Evolutionary conservation across 2,113 vertebrate genomes (phyloP).

Genomic region (Hippopotamus amphibius): DNA sequence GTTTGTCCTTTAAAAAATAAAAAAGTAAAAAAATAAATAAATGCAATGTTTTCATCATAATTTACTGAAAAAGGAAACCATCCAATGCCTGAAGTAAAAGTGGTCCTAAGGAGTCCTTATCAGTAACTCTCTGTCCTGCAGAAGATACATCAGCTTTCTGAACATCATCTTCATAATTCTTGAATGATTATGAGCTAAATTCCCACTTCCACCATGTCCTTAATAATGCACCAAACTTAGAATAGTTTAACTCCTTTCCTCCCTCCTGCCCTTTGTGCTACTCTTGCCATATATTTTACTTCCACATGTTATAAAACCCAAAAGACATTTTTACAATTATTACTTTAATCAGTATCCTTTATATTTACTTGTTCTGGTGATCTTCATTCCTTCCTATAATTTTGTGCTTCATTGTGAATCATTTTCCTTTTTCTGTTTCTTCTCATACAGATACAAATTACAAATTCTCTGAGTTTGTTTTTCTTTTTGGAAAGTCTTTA

Average conservation of each 20-base stretch:
- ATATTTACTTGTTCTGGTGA: not conserved
- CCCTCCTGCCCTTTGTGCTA: not conserved
- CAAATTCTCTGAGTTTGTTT: not conserved
- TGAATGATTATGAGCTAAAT: not conserved
- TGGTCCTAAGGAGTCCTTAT: constrained; percentile 96
- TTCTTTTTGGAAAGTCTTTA: constrained; percentile 5
- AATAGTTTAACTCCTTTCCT: not conserved
- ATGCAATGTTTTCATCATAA: constrained; percentile 96
- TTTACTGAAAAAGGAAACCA: constrained; percentile 97
- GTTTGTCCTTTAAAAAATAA: too few species aligned
- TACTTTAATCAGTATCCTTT: not conserved
- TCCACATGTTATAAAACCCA: not conserved
- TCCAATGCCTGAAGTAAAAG: constrained; percentile 96
- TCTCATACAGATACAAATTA: not conserved
- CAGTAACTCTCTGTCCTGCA: constrained; percentile 95
- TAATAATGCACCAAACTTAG: not conserved
- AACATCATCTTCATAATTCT: constrained; percentile 92
- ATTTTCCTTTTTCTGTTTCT: constrained; percentile 33
- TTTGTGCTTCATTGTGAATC: not conserved
- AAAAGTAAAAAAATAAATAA: constrained; percentile 83
- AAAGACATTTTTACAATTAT: not conserved
- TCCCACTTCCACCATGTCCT: not conserved
- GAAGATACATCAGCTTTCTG: constrained; percentile 98
- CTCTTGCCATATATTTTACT: not conserved
- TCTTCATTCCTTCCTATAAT: constrained; percentile 25